These are phyloP conservation scores for Anhinga anhinga DNA, from an alignment of 2,113 vertebrate genomes.

Conservation along the genomic window DNA sequence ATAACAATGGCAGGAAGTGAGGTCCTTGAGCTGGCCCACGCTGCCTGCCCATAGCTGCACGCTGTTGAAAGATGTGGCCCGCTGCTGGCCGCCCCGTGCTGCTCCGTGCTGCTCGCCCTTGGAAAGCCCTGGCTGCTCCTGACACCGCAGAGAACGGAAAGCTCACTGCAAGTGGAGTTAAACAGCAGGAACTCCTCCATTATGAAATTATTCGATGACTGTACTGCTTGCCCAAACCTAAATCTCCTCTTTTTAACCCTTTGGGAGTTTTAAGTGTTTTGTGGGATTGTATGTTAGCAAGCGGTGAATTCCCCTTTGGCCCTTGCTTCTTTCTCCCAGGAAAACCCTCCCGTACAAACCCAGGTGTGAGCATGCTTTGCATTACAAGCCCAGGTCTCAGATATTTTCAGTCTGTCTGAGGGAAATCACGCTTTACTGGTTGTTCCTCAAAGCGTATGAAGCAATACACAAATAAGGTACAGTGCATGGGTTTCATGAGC, in stretches of 20 bases:
- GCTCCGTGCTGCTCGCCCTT: conserved; percentile 41
- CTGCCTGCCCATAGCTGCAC: neutral
- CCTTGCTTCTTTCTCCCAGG: neutral
- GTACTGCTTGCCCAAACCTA: neutral
- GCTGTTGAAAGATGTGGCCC: conserved; percentile 53
- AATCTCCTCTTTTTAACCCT: neutral
- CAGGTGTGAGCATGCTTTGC: neutral
- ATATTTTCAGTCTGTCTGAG: neutral
- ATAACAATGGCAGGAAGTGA: conserved; percentile 78
- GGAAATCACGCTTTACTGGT: neutral
- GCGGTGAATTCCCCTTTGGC: neutral
- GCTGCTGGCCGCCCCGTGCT: neutral
- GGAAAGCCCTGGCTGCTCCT: conserved; percentile 54
- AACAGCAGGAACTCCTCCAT: conserved; percentile 18
- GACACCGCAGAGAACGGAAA: neutral
- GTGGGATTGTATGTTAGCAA: neutral
- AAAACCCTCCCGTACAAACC: neutral
- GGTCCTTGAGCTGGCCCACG: conserved; percentile 28
- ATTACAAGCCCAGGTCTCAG: neutral
- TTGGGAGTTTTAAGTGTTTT: neutral
- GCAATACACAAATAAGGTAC: neutral
- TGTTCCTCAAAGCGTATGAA: neutral
- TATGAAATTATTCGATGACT: neutral
- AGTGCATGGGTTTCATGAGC: fast-evolving
- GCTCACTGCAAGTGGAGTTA: conserved; percentile 1